A percentile compares a stretch with the other conserved stretches of the same genome.
Evolutionary conservation across 2,113 vertebrate species (phyloP).

Genomic region (Trogon melanurus): DNA sequence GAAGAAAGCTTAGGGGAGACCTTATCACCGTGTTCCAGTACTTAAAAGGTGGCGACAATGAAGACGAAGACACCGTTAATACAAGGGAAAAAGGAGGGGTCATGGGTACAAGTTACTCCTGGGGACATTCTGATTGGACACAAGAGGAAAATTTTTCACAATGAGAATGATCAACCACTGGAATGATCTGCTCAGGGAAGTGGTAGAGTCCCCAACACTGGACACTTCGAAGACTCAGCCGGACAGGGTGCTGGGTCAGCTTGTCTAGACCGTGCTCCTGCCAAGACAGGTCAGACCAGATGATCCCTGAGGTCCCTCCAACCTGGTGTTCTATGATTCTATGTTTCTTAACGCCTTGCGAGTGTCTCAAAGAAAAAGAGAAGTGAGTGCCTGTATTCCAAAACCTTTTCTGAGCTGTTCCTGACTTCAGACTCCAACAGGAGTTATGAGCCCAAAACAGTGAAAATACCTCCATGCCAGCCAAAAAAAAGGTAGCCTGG

Average conservation of each 20-base stretch:
- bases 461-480: fast-evolving
- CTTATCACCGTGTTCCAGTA: too few species aligned
- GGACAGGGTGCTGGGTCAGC: too few species aligned
- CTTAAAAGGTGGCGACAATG: neutral
- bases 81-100: neutral
- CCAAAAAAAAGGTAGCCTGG: fast-evolving
- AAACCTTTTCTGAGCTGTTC: neutral
- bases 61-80: neutral
- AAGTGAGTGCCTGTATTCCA: neutral
- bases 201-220: too few species aligned
- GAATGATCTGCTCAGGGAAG: too few species aligned
- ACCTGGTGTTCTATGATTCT: neutral
- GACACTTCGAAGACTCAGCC: too few species aligned
- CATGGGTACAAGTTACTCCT: neutral
- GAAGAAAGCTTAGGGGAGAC: too few species aligned
- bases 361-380: neutral
- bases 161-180: too few species aligned
- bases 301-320: neutral
- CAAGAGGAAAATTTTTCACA: too few species aligned
- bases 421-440: neutral
- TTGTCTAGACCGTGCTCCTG: neutral
- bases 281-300: neutral
- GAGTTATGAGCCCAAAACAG: neutral
- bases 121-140: neutral
- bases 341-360: too few species aligned